Base-by-base conservation (phyloP, 2,113 vertebrate genomes). In the Lasiurus cinereus region DNA sequence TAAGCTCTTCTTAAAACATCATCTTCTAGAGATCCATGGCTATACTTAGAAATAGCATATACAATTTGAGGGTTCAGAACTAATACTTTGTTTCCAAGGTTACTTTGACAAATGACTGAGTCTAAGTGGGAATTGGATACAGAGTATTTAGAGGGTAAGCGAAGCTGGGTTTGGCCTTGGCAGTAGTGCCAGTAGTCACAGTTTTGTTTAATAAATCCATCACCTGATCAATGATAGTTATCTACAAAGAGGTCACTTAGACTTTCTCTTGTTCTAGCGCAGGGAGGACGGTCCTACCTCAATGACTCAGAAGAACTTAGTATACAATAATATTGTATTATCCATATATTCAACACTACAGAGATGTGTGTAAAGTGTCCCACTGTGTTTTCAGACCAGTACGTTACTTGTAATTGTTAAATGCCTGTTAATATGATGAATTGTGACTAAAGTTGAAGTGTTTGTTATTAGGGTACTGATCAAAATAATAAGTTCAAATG, bases 401-500 rank as follows among this genome's bases (percentile, higher is more conserved):
- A 90, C 21, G 3, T 31, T 13, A 8, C 43, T 84, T 46, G 21
- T 64, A 46, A 43, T 78, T 69, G 46, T 73, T 90, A 95, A 79
- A 85, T 72, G 86, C 4, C 54, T 56, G 31, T 69, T 92, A 64
- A 70, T 70, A 48, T 14, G 79, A 56, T 72, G n/a, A 73, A 52
- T 62, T 77, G 29, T 66, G 36, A 24, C 39, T 92, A 88, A 77
- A 46, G 8, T 82, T n/a, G 33, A 78, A 76, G 59, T 59, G 8
- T 88, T 91, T 87, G 36, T 83, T 67, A 88, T 80, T 80, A 78
- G 3, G 67, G 8, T 90, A 22, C 54, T 66, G 36, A 90, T 48
- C 12, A 90, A 94, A 91, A 92, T 87, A 88, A 85, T 82, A 43
- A 78, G 36, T 88, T 90, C 36, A 96, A 93, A 69, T 88, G 24